A percentile compares a stretch with the other conserved stretches of the same genome.
phyloP scores from a whole-genome alignment of 1,140 invertebrate species.

The Chironomus striatipennis region DNA sequence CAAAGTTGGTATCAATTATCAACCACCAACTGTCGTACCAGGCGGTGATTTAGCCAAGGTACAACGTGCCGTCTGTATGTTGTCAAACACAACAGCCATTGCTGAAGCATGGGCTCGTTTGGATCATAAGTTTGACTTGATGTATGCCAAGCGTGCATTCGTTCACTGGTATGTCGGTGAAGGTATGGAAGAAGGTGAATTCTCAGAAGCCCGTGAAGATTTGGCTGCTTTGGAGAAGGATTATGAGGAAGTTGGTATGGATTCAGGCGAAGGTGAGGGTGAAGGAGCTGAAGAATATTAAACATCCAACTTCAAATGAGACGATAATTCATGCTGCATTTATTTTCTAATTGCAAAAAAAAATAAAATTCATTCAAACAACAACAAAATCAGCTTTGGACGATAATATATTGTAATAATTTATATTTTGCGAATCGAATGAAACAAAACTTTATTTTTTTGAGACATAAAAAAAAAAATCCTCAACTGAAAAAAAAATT shows the following conservation, averaged over 20 bases:
- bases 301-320: conserved; percentile 30
- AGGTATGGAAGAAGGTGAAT: conserved; percentile 81
- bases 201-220: conserved; percentile 79
- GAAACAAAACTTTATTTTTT: too few relatives aligned
- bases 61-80: conserved; percentile 65
- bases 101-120: conserved; percentile 68
- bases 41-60: conserved; percentile 70
- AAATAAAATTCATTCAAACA: too few relatives aligned
- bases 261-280: conserved; percentile 61
- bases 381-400: too few relatives aligned
- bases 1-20: conserved; percentile 74
- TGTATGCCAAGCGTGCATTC: conserved; percentile 76
- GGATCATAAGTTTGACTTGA: conserved; percentile 75
- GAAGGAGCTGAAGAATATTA: conserved; percentile 64
- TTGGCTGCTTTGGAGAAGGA: conserved; percentile 75
- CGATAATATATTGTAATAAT: too few relatives aligned
- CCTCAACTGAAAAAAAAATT: too few relatives aligned
- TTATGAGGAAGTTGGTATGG: conserved; percentile 72
- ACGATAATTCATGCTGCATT: background rate
- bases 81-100: conserved; percentile 76
- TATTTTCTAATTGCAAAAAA: too few relatives aligned
- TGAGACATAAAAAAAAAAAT: too few relatives aligned
- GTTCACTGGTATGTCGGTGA: conserved; percentile 81
- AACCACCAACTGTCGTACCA: conserved; percentile 72
- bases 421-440: too few relatives aligned